Conservation (phyloP, 1,140 invertebrate species). For the Antheraea mylitta region DNA sequence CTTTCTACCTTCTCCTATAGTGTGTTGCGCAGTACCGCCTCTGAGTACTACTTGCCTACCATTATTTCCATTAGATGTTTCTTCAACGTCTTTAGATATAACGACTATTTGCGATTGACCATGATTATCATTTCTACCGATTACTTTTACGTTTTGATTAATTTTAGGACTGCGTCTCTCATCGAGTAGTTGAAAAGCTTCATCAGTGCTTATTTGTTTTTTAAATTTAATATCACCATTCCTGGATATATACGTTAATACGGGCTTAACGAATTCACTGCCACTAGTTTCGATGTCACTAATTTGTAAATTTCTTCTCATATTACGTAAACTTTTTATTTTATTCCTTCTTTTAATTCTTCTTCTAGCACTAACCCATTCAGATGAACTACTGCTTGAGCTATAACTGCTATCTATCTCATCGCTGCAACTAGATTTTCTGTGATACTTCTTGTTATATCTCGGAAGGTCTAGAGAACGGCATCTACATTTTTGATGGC, state of each 20-base stretch:
- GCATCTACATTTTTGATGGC: conserved; percentile 60
- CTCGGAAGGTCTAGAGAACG: conserved; percentile 31
- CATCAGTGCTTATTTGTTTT: conserved; percentile 40
- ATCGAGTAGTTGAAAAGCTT: conserved; percentile 37
- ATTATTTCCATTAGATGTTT: neutral
- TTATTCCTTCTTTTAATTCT: conserved; percentile 9
- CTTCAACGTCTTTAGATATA: conserved; percentile 21
- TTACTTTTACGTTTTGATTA: conserved; percentile 28
- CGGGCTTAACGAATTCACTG: conserved; percentile 42
- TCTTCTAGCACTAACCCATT: neutral
- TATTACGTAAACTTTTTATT: conserved; percentile 14
- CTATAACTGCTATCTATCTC: neutral
- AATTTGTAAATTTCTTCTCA: conserved; percentile 27
- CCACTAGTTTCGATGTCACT: conserved; percentile 27
- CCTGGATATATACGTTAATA: conserved; percentile 41
- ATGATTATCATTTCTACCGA: conserved; percentile 23
- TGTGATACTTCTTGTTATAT: conserved; percentile 2
- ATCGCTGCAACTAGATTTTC: conserved; percentile 1
- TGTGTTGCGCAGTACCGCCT: conserved; percentile 22
- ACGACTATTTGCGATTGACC: conserved; percentile 27
- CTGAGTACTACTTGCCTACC: conserved; percentile 28
- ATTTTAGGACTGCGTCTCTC: conserved; percentile 14
- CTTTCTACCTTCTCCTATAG: conserved; percentile 38
- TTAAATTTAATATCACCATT: conserved; percentile 48
- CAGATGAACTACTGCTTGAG: conserved; percentile 1